Evolutionary conservation across 2,113 vertebrate species (phyloP).

Genomic region (Octodon degus): DNA sequence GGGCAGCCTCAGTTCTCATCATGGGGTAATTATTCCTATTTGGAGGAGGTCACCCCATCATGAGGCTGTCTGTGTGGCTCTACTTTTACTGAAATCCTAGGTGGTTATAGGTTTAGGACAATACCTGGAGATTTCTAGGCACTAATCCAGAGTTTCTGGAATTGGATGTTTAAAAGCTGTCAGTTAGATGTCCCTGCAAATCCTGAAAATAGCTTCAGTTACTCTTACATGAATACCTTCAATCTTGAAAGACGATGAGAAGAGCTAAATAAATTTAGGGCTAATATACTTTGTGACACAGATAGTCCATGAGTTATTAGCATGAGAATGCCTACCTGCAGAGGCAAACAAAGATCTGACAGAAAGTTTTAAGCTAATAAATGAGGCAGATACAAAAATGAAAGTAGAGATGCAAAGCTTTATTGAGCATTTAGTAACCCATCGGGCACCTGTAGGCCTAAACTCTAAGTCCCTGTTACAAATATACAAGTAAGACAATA

Average conservation of each 20-base stretch:
- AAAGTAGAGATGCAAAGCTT: not conserved
- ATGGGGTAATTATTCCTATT: not conserved
- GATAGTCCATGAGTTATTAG: not conserved
- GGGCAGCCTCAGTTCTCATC: not conserved
- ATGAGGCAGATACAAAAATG: not conserved
- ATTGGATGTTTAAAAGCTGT: not conserved
- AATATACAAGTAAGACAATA: slow-evolving; percentile 13
- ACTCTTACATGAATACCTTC: not conserved
- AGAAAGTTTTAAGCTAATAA: not conserved
- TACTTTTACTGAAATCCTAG: not conserved
- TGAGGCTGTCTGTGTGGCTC: not conserved
- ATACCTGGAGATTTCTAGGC: not conserved
- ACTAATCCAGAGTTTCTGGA: not conserved
- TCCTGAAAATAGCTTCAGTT: not conserved
- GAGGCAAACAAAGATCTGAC: not conserved
- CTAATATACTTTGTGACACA: not conserved
- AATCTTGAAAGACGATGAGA: not conserved
- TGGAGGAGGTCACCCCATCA: not conserved
- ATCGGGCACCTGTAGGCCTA: not conserved
- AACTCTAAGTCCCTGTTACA: not conserved
- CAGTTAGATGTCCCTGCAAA: not conserved
- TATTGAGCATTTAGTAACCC: not conserved
- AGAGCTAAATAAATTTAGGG: not conserved
- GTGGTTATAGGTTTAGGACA: not conserved
- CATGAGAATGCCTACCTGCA: not conserved